Base-by-base conservation (phyloP, 2,888 invertebrate species). In the Sesamia inferens region DNA sequence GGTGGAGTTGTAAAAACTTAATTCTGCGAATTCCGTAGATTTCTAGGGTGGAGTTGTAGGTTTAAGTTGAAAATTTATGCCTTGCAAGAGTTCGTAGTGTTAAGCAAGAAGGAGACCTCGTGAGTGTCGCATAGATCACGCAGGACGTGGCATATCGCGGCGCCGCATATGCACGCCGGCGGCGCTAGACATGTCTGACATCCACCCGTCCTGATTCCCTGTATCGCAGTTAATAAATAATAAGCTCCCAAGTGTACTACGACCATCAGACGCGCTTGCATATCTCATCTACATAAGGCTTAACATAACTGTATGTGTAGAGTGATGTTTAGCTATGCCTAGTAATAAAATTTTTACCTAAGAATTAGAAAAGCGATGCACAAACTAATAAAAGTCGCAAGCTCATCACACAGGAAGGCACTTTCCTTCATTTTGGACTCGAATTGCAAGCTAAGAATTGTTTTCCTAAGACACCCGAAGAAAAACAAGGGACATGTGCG, bases 51-150 rank as follows among this genome's bases (percentile, higher is more conserved):
- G 90, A 94, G 91, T 93, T 93, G 93, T 90, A 91, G 78, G 92
- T 92, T 94, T 92, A 90, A 93, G 90, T 93, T 91, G 89, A 92
- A 91, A 94, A 95, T 95, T 95, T 94, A 95, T 94, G 90, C 90
- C 88, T 90, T 90, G 92, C 85, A 90, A 92, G 92, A 91, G 92
- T 93, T 92, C 90, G 87, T 90, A 89, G 89, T 92, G 93, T 88
- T 92, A 92, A 91, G 92, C 92, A 94, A 94, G 94, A 90, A 92
- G 92, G 90, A 91, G 91, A 90, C 90, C 91, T 92, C 88, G 90
- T 90, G 90, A 92, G 93, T 92, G 92, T 91, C 92, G 88, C 94
- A 94, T 95, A 92, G 90, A 94, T 95, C 95, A 94, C 90, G 86
- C 79, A 83, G 89, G 90, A 92, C 93, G 93, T 93, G 94, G 94